phyloP scores from a whole-genome alignment of 2,888 invertebrate genomes.

The Hoplodrina blanda region DNA sequence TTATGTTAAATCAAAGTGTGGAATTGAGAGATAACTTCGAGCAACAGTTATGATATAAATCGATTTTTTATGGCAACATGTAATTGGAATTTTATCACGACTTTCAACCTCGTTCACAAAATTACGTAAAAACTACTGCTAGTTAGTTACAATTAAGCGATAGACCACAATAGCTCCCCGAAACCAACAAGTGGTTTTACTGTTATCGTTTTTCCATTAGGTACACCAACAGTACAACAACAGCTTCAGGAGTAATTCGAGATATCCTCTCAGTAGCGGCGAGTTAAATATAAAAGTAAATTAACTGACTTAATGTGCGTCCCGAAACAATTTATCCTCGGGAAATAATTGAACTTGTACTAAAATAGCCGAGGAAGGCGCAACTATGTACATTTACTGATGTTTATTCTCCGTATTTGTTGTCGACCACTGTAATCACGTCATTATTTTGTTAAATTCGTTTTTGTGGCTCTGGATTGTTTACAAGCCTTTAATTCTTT shows the following conservation, averaged over 20 bases:
- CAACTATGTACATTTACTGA: constrained; percentile 47
- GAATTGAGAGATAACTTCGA: constrained; percentile 32
- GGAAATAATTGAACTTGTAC: constrained; percentile 70
- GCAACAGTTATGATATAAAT: constrained; percentile 14
- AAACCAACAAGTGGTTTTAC: constrained; percentile 52
- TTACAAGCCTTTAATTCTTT: constrained; percentile 27
- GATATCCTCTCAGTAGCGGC: constrained; percentile 65
- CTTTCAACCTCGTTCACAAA: neutral
- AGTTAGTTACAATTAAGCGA: constrained; percentile 36
- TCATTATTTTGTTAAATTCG: constrained; percentile 46
- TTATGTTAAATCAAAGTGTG: constrained; percentile 34
- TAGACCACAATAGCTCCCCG: constrained; percentile 24
- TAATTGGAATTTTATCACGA: constrained; percentile 6
- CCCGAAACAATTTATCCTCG: constrained; percentile 61
- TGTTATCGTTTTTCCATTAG: constrained; percentile 61
- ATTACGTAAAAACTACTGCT: constrained; percentile 1
- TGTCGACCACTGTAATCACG: constrained; percentile 43
- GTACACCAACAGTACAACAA: constrained; percentile 49
- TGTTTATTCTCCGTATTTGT: constrained; percentile 57
- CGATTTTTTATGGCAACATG: constrained; percentile 4
- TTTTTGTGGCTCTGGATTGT: constrained; percentile 23
- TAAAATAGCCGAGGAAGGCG: constrained; percentile 60
- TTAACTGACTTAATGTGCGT: constrained; percentile 64
- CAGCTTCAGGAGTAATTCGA: constrained; percentile 67
- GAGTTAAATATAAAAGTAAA: constrained; percentile 75